Base-by-base conservation (phyloP, 2,113 vertebrate species). In the Callionymus lyra region DNA sequence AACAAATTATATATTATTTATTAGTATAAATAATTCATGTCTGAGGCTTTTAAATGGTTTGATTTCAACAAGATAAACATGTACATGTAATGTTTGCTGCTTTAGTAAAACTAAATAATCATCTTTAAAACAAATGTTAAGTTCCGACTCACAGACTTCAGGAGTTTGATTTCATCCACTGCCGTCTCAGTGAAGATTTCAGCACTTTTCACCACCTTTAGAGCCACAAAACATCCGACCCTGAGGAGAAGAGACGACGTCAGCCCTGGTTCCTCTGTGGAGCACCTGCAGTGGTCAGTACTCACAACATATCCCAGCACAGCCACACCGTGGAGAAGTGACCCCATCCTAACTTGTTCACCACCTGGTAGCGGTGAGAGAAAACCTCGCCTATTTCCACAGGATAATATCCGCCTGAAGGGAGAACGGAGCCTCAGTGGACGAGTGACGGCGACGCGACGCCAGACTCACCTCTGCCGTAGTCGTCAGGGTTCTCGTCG, bases 141-240 rank as follows among this genome's bases (percentile, higher is more conserved):
- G 19, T 16, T 36, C 33, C 41, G 19, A 79, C 80, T 81, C 41
- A 85, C 83, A 63, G 81, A 81, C 77, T 82, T 83, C 43, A 93
- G 86, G 48, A 92, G 82, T 63, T 85, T 84, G 77, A 93, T 91
- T 76, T 93, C 90, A 67, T 93, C 90, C 70, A 90, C 69, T 2
- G 90, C 90, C 1, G 89, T 92, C 76, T 92, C 90, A 1, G 89
- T 89, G 71, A 88, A 93, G 4, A 83, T 88, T 1, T 78, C 68
- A 0, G 89, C 90, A 0, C 90, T 93, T 73, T 89, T 91, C 74
- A 90, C 90, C 69, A 93, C 88, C 73, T 92, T 92, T 65, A 92
- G 82, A 37, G 90, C 83, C 63, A 83, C 80, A 55, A 82, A 83
- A 21, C 44, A 56, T 9, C 60, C 53, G 14, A 46, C 64, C 84